phyloP scores from a whole-genome alignment of 2,888 invertebrate species.

The Volucella inflata region DNA sequence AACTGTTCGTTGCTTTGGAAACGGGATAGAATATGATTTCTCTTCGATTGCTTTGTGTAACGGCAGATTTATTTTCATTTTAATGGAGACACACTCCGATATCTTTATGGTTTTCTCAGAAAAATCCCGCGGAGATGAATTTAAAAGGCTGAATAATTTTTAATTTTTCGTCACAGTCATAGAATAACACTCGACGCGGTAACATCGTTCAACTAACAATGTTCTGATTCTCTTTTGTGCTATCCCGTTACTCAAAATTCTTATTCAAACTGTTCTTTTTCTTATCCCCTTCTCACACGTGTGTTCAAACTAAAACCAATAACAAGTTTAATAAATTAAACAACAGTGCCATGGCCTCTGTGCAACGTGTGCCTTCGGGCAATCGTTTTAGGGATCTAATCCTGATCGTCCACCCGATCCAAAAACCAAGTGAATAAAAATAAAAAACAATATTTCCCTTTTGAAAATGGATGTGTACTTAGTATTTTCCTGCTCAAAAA shows the following conservation, averaged over 20 bases:
- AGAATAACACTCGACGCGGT: too few relatives aligned
- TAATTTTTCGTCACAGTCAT: conserved; percentile 12
- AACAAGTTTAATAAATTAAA: too few relatives aligned
- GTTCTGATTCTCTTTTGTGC: too few relatives aligned
- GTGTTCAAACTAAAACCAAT: too few relatives aligned
- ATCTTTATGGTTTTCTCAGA: conserved; percentile 41
- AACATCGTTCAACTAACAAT: too few relatives aligned
- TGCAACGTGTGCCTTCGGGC: too few relatives aligned
- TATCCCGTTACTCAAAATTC: too few relatives aligned
- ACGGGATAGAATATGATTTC: conserved; percentile 42
- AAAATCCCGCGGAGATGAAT: conserved; percentile 34
- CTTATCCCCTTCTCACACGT: too few relatives aligned
- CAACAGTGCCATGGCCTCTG: too few relatives aligned
- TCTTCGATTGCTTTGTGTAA: conserved; percentile 37
- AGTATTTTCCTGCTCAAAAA: background rate
- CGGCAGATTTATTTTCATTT: conserved; percentile 53
- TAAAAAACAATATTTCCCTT: background rate
- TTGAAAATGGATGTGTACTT: conserved; percentile 4
- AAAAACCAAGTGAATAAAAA: conserved; percentile 18
- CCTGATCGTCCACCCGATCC: too few relatives aligned
- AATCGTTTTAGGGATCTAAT: too few relatives aligned
- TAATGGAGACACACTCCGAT: background rate
- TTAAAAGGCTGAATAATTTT: conserved; percentile 21
- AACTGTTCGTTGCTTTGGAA: conserved; percentile 16
- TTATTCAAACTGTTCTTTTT: too few relatives aligned